Conservation (phyloP, 2,113 vertebrate species). For the Sapayoa aenigma region DNA sequence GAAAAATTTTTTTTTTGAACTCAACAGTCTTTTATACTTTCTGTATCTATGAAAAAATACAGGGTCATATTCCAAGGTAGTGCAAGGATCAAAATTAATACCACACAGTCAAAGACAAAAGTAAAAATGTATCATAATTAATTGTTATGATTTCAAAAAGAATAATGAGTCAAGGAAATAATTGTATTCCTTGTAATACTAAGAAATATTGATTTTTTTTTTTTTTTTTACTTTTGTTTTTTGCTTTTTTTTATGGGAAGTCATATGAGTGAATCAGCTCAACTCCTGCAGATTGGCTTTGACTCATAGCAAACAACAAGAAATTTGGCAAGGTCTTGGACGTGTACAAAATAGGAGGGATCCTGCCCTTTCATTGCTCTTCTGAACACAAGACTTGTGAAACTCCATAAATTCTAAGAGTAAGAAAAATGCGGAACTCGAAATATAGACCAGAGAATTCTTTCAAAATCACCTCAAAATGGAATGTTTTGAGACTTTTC, state of each 20-base stretch:
- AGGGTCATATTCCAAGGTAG: neutral
- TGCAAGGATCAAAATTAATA: neutral
- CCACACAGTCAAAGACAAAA: neutral
- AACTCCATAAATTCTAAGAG: neutral
- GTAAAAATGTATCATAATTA: neutral
- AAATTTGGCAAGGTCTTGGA: neutral
- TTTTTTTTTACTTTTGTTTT: neutral
- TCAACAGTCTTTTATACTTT: neutral
- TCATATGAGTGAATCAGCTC: neutral
- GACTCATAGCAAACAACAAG: neutral
- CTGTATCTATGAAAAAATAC: neutral
- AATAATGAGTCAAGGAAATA: neutral
- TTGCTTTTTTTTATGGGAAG: neutral
- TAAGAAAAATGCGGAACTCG: neutral
- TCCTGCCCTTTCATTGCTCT: neutral
- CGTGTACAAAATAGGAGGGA: neutral
- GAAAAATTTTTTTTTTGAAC: neutral
- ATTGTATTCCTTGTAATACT: neutral
- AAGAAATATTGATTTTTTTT: neutral
- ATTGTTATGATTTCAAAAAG: neutral
- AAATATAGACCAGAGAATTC: neutral
- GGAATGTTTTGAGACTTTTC: neutral
- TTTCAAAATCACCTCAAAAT: neutral
- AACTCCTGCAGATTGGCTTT: neutral
- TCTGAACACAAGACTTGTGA: neutral